Evolutionary conservation across 2,797 vertebrate species (phyloP).

Genomic region (Denticeps clupeoides): DNA sequence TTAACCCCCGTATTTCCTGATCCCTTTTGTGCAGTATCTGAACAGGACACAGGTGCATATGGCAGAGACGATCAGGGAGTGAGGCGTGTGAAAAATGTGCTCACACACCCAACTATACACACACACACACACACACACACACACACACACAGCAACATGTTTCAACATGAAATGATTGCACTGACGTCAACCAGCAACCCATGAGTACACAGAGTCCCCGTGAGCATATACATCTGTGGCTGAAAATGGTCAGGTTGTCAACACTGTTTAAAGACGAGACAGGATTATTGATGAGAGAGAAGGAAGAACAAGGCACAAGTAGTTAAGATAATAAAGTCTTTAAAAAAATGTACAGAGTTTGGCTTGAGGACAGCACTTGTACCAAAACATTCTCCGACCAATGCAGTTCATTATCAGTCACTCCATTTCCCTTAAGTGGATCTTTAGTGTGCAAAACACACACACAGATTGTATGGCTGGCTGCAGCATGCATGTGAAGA

Average conservation of each 20-base stretch:
- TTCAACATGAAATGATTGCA: conserved; percentile 30
- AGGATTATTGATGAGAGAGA: conserved; percentile 39
- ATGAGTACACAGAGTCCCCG: conserved; percentile 35
- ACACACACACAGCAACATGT: too few relatives aligned
- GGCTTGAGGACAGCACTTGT: conserved; percentile 48
- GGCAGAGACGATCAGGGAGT: too few relatives aligned
- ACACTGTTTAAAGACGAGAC: conserved; percentile 9
- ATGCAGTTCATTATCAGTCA: too few relatives aligned
- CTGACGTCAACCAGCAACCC: conserved; percentile 32
- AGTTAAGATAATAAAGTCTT: too few relatives aligned
- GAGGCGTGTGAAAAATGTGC: too few relatives aligned
- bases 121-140: too few relatives aligned
- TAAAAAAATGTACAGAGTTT: too few relatives aligned
- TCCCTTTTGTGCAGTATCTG: neutral
- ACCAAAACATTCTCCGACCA: conserved; percentile 43
- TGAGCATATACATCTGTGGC: conserved; percentile 6
- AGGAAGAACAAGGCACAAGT: conserved; percentile 67
- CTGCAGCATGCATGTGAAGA: neutral
- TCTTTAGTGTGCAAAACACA: too few relatives aligned
- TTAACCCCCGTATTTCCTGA: neutral
- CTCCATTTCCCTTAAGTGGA: too few relatives aligned
- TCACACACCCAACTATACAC: too few relatives aligned
- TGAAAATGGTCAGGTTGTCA: too few relatives aligned
- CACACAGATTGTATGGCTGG: conserved; percentile 11
- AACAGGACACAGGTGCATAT: too few relatives aligned